phyloP scores from a whole-genome alignment of 2,797 vertebrate species.

The Scyliorhinus canicula region DNA sequence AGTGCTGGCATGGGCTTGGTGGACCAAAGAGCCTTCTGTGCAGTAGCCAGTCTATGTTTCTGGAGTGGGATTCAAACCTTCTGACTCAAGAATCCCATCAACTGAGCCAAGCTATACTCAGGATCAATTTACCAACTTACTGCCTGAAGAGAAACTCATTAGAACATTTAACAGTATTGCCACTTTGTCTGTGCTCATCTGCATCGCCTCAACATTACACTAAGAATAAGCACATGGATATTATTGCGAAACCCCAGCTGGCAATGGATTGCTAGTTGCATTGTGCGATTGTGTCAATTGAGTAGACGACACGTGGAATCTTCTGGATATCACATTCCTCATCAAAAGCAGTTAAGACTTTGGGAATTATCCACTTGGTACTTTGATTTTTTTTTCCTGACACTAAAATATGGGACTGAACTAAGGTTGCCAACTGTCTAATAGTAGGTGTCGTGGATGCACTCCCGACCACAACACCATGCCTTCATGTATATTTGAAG shows the following conservation, averaged over 20 bases:
- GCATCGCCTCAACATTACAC: neutral
- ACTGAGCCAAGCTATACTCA: neutral
- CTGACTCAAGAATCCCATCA: neutral
- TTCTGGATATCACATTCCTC: neutral
- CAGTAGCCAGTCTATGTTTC: neutral
- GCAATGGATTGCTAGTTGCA: neutral
- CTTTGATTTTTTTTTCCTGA: neutral
- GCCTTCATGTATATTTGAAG: neutral
- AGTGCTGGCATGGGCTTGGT: neutral
- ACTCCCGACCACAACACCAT: neutral
- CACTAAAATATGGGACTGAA: neutral
- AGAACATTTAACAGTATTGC: neutral
- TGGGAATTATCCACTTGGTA: neutral
- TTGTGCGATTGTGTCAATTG: neutral
- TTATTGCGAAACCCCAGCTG: neutral
- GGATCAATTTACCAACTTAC: neutral
- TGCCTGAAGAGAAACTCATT: neutral
- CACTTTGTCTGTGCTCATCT: neutral
- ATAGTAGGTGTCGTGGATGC: neutral
- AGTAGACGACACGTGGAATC: neutral
- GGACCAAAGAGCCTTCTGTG: too few species aligned
- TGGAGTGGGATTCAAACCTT: neutral
- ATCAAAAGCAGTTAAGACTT: neutral
- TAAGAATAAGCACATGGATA: neutral
- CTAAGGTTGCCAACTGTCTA: neutral